Evolutionary conservation across 2,113 vertebrate genomes (phyloP), one percentile per base, ranked within the genome.

Genomic region (Cryptotis parvus): DNA sequence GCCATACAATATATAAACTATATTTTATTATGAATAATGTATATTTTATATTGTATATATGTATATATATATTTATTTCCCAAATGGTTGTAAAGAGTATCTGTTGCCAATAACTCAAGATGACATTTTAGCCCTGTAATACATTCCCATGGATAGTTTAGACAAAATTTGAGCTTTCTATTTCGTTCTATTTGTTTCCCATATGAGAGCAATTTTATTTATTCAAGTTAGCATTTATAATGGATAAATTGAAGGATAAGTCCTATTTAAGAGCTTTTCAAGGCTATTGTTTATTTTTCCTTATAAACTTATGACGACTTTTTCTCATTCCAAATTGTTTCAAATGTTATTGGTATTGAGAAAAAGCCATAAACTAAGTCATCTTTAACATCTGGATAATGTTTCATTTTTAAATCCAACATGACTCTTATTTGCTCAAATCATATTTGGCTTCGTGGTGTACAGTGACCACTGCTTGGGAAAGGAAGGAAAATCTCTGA

Each of bases 201-300:
- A 8, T 43, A 35, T 43, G 9, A 69, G n/a, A 66, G 11, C 20
- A 68, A 9, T 49, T 33, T 63, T 31, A 49, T n/a, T 31, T 81
- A 33, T 37, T 63, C 18, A 5, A 58, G 4, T 58, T 52, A 84
- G 55, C 27, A 39, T 70, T 33, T 80, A 39, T 18, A 72, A 22
- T 33, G 24, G 20, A 4, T 55, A 61, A 65, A 15, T 87, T 39
- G 8, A 43, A 74, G 43, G 20, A 31, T 73, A 24, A 75, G 11
- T 35, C 12, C 33, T 43, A 45, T 16, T 84, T 78, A 37, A 84
- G 29, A 66, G 41, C 10, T 81, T 68, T 43, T 26, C 15, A 78
- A 58, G 24, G n/a, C 35, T 66, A 43, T 73, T 84, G 18, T 70
- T 74, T 89, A 66, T 84, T 74, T 91, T 86, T 41, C n/a, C n/a